Conservation (phyloP, 2,113 vertebrate species). For the Clarias magur region DNA sequence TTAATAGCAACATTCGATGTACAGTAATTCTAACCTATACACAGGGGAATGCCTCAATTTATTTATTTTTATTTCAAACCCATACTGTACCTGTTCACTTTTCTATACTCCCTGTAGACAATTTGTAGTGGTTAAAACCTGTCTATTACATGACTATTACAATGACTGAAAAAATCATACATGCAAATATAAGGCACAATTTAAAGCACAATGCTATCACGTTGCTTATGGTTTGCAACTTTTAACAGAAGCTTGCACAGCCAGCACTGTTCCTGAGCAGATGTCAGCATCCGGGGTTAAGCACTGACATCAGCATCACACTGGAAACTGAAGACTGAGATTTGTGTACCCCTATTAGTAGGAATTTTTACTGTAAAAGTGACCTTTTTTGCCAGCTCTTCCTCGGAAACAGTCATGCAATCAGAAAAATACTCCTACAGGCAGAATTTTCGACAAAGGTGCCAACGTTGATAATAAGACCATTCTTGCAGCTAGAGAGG, state of each 20-base stretch:
- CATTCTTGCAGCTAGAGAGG: not conserved
- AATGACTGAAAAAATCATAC: not conserved
- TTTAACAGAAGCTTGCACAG: not conserved
- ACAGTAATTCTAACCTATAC: not conserved
- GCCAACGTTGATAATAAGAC: not conserved
- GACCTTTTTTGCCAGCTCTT: not conserved
- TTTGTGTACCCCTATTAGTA: not conserved
- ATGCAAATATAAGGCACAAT: not conserved
- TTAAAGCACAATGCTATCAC: not conserved
- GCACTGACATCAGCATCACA: not conserved
- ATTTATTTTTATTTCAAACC: not conserved
- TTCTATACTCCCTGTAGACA: not conserved
- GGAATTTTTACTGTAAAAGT: not conserved
- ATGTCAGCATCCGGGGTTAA: not conserved
- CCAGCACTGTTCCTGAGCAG: not conserved
- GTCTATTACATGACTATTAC: not conserved
- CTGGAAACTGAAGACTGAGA: not conserved
- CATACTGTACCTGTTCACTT: not conserved
- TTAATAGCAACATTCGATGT: not conserved
- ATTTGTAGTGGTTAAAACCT: not conserved
- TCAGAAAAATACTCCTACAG: not conserved
- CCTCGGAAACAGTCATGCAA: not conserved
- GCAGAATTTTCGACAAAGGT: not conserved
- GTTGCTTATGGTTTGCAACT: not conserved
- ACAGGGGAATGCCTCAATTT: not conserved